Evolutionary conservation across 2,797 vertebrate genomes (phyloP), one percentile per base, ranked within the genome.

Genomic region (Euphonia xanthogaster): DNA sequence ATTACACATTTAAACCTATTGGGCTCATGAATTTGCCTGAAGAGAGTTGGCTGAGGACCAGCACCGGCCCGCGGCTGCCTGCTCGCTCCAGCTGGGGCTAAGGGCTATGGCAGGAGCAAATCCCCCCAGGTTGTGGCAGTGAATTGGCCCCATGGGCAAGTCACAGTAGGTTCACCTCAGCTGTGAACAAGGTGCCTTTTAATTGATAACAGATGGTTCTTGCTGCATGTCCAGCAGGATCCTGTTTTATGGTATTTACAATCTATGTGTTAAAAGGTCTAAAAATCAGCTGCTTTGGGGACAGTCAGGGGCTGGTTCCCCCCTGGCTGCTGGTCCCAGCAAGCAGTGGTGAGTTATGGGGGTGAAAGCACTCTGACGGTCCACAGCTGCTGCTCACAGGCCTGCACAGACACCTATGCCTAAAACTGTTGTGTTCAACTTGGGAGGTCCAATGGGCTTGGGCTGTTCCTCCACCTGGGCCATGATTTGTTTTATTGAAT

Each of bases 21-120:
- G 27, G 37, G 19, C 45, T 77, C 12, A 1, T 55, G 16, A 18
- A 45, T 19, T 28, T 70, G 14, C 70, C 48, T 1, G 0, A 22
- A 27, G n/a, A 2, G 7, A 30, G 16, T 4, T 76, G 33, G 22
- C 37, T 1, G 2, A 33, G 19, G 28, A 35, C 7, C 37, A 31
- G 25, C 13, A 39, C 23, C 31, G 9, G 6, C 19, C 55, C 0
- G 0, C 10, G 19, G 16, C 39, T 16, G 1, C 18, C 2, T 2
- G 14, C 37, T 51, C 2, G 1, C 24, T 24, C 42, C 4, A 3
- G 20, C 71, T 16, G 66, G 28, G 33, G 15, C 40, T 30, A 25
- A 73, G 68, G 40, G 24, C 30, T 25, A 24, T 20, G 24, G 50
- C 1, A 19, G 25, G 40, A 35, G 15, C 4, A 4, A 44, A 44